Evolutionary conservation across 2,888 invertebrate species (phyloP), one percentile per base, ranked within the genome.

Genomic region (Tachina grossa): DNA sequence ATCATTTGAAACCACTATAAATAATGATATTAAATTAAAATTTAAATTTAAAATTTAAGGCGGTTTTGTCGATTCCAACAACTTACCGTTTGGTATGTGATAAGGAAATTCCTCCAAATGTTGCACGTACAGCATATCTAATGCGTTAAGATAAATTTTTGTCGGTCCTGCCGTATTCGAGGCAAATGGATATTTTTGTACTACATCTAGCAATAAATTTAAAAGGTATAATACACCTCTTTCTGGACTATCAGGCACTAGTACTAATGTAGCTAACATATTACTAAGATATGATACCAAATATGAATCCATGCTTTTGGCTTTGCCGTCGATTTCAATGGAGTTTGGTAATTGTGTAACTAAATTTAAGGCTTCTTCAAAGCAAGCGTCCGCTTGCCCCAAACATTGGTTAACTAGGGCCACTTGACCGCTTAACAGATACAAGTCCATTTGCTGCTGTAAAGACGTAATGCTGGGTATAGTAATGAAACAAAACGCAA

Each of bases 401-500:
- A 97, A 94, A 91, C 98, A 98, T 89, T 96, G 95, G 94, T 98
- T 98, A 79, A 96, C 94, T 84, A 98, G 93, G 39, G 98, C 97
- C 61, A 97, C 96, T 93, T 98, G 97, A 19, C 97, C 98, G 14
- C 97, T 96, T 9, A 97, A 93, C 80, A 98, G 94, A 93, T 98
- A 98, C 66, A 99, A 94, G 89, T 97, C 96, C 89, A 98, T 94
- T 90, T 96, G 95, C 39, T 95, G 94, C 84, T 96, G 95, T n/a
- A 96, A 94, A 83, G 96, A 96, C 89, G 94, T 95, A 91, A 99
- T 95, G 14, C 98, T 98, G n/a, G 99, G 99, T 91, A 98, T 97
- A 10, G 99, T 99, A 86, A 99, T 98, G 93, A 96, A 99, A 92
- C 97, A 96, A 93, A 97, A 99, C 0, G 99, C 99, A 61, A 97